These are phyloP conservation scores for Serinus canaria DNA, from an alignment of 2,113 vertebrate genomes.

Conservation along the genomic window DNA sequence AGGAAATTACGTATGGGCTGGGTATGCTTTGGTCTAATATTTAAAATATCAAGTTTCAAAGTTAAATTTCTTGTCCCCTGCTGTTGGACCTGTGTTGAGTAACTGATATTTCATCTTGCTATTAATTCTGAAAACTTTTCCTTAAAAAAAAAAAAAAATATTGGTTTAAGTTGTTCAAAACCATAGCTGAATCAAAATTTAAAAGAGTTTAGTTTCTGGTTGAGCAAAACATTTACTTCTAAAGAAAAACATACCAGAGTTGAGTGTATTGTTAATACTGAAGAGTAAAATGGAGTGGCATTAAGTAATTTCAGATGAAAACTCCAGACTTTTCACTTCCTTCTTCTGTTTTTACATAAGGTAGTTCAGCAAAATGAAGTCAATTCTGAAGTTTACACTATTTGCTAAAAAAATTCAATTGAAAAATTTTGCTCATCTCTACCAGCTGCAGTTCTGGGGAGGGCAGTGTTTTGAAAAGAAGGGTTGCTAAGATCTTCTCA, in stretches of 20 bases:
- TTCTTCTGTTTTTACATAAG: background rate
- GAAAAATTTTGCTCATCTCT: background rate
- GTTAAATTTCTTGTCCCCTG: background rate
- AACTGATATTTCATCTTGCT: conserved; percentile 6
- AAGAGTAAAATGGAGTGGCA: background rate
- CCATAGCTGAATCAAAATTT: background rate
- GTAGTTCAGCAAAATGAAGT: background rate
- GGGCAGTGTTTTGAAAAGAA: background rate
- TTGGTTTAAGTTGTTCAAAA: background rate
- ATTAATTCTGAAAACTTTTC: background rate
- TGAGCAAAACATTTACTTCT: background rate
- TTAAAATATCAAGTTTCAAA: background rate
- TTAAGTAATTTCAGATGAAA: background rate
- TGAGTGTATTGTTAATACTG: background rate
- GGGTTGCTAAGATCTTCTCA: background rate
- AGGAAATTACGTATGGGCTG: conserved; percentile 18
- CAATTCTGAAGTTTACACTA: background rate
- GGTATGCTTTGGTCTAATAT: background rate
- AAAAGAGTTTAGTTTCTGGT: background rate
- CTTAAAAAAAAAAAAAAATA: background rate
- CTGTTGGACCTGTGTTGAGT: background rate
- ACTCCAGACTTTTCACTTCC: background rate
- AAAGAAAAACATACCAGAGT: background rate
- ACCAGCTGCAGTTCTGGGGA: background rate
- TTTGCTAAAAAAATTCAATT: background rate